Conservation (phyloP, 1,140 invertebrate species). For the Papilio xuthus region DNA sequence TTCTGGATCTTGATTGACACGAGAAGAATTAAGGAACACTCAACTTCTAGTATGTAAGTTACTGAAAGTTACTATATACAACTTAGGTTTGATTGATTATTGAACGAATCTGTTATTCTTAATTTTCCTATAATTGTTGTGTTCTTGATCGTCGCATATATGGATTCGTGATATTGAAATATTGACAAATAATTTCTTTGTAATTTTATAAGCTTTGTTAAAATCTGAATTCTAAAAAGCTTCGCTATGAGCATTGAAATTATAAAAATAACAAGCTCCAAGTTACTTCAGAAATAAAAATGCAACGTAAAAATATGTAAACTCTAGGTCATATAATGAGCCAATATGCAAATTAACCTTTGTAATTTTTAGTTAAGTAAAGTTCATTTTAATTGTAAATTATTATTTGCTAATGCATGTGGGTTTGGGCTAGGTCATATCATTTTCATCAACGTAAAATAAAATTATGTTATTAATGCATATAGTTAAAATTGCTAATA, state of each 20-base stretch:
- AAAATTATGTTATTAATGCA: neutral
- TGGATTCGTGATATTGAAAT: too few relatives aligned
- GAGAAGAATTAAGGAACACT: neutral
- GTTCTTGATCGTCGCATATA: too few relatives aligned
- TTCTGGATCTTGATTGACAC: neutral
- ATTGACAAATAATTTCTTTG: too few relatives aligned
- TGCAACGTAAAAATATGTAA: neutral
- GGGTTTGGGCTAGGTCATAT: neutral
- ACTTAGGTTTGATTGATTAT: neutral
- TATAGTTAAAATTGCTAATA: neutral
- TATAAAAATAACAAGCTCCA: neutral
- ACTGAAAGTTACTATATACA: neutral
- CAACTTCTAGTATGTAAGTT: neutral
- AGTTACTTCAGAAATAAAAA: neutral
- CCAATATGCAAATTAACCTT: neutral
- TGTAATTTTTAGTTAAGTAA: too few relatives aligned
- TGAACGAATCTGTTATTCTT: neutral
- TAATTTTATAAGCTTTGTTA: too few relatives aligned
- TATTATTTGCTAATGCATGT: neutral
- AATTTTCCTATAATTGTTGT: too few relatives aligned
- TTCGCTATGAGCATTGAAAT: neutral
- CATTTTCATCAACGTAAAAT: neutral
- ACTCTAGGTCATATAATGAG: neutral
- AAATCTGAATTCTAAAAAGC: neutral
- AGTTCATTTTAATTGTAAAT: slow-evolving; percentile 17